Base-by-base conservation (phyloP, 2,113 vertebrate species). In the Caranx melampygus region DNA sequence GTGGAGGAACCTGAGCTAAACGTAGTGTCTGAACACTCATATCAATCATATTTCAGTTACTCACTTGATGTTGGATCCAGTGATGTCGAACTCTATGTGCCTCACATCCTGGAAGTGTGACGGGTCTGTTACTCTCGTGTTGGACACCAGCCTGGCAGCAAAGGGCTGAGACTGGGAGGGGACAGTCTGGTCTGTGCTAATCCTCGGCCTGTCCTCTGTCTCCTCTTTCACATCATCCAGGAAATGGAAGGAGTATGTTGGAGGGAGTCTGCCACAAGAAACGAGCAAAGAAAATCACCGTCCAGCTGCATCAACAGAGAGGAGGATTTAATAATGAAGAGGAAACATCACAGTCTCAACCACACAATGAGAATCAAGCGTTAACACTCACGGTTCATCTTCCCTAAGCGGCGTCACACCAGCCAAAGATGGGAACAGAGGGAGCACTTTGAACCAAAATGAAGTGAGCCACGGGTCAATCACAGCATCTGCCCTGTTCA, bases 31-130 rank as follows among this genome's bases (percentile, higher is more conserved):
- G 37, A 37, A 37, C 8, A 37, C 37, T 26, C 1, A 26, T 26
- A 26, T 26, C 26, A 26, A 26, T 26, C 26, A 26, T 26, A 26
- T 26, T 26, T 26, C 26, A 26, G n/a, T 14, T 1, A 75, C 96
- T 94, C 76, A 99, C 98, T 92, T 87, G 10, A 99, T 95, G 58
- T 94, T 92, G 0, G 98, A 99, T 73, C 93, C 95, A 0, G 85
- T 60, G 51, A 98, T 77, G 66, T 99, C 96, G 0, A 99, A 97
- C 76, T 98, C 96, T 0, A 99, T 95, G 76, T 94, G 96, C 13
- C 98, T 95, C 10, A 99, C 97, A 0, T 99, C 98, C 93, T 99
- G 98, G 84, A 97, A 99, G 75, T 99, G 98, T 0, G 82, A 88
- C 0, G 51, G 60, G 10, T 95, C 92, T 0, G 98, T 98, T 14